phyloP scores from a whole-genome alignment of 2,888 invertebrate genomes.

The Elgonia sp. region DNA sequence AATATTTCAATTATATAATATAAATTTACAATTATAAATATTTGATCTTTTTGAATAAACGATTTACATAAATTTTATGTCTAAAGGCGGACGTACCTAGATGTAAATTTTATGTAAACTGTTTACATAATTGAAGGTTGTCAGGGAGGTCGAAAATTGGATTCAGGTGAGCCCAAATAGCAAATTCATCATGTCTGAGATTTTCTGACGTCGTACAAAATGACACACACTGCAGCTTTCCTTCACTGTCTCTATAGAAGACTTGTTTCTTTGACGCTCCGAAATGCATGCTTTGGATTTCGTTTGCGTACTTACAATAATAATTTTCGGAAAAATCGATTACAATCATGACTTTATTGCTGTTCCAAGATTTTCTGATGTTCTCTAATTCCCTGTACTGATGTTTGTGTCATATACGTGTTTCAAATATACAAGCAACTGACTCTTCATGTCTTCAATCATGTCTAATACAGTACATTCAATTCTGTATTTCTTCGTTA shows the following conservation, averaged over 20 bases:
- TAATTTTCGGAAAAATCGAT: constrained; percentile 55
- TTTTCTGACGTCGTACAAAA: constrained; percentile 60
- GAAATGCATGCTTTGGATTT: constrained; percentile 32
- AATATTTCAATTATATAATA: too few species aligned
- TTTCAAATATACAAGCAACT: constrained; percentile 24
- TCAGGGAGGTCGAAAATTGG: constrained; percentile 38
- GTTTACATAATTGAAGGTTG: too few species aligned
- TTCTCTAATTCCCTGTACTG: constrained; percentile 37
- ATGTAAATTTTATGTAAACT: too few species aligned
- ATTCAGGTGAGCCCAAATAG: constrained; percentile 67
- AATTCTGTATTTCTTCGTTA: constrained; percentile 59
- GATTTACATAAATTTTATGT: too few species aligned
- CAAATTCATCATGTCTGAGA: constrained; percentile 57
- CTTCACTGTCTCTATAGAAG: constrained; percentile 43
- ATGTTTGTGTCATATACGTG: constrained; percentile 43
- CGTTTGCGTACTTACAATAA: constrained; percentile 50
- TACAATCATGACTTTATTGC: constrained; percentile 35
- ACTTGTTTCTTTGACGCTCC: background rate
- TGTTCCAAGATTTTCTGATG: constrained; percentile 20
- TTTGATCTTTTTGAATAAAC: too few species aligned
- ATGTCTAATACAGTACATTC: constrained; percentile 39
- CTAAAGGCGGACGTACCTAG: too few species aligned
- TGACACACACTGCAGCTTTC: constrained; percentile 40
- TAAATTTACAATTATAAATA: too few species aligned
- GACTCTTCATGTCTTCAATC: constrained; percentile 31